phyloP scores from a whole-genome alignment of 2,113 vertebrate species.

The Carassius carassius region DNA sequence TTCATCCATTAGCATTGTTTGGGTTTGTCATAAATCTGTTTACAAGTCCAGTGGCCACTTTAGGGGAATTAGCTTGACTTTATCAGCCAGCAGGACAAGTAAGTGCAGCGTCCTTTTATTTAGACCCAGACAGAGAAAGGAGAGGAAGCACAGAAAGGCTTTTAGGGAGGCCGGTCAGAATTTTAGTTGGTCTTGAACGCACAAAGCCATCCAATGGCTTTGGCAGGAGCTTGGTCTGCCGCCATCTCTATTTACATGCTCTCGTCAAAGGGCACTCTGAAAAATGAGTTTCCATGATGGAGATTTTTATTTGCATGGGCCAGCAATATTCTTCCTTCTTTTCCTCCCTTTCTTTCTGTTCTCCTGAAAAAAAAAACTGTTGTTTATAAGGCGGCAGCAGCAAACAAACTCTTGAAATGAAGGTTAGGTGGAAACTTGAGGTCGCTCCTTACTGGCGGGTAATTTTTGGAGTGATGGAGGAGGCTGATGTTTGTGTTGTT shows the following conservation, averaged over 20 bases:
- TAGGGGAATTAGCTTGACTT: constrained; percentile 63
- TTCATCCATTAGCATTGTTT: constrained; percentile 53
- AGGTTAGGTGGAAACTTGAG: constrained; percentile 15
- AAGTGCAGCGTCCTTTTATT: constrained; percentile 52
- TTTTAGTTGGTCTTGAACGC: constrained; percentile 63
- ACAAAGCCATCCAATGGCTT: constrained; percentile 65
- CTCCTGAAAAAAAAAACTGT: constrained; percentile 10
- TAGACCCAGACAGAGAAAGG: not conserved
- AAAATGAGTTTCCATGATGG: constrained; percentile 66
- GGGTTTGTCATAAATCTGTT: constrained; percentile 59
- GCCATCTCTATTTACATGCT: constrained; percentile 55
- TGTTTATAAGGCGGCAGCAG: constrained; percentile 33
- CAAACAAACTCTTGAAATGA: constrained; percentile 40
- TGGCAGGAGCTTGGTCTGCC: constrained; percentile 57
- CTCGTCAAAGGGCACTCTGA: constrained; percentile 70
- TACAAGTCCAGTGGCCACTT: constrained; percentile 60
- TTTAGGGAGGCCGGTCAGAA: constrained; percentile 62
- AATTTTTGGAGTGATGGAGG: constrained; percentile 39
- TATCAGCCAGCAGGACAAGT: constrained; percentile 65
- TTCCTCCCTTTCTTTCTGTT: not conserved
- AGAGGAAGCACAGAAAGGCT: constrained; percentile 38
- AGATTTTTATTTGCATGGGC: constrained; percentile 61
- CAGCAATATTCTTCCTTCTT: constrained; percentile 44
- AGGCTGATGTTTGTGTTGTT: not conserved
- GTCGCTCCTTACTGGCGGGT: constrained; percentile 39